Evolutionary conservation across 2,797 vertebrate genomes (phyloP).

Genomic region (Sciaenops ocellatus): DNA sequence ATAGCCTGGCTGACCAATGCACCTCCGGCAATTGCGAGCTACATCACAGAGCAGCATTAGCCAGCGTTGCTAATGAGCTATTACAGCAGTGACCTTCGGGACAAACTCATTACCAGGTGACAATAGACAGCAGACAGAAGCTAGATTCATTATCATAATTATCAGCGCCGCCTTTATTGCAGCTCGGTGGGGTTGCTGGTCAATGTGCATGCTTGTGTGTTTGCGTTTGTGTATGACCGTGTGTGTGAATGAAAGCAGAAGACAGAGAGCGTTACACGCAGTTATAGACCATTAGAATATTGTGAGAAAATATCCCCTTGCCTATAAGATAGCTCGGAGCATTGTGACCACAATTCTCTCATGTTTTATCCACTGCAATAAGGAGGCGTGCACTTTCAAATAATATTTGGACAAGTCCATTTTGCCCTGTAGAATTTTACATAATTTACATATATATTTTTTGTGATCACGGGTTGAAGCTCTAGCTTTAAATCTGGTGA

Average conservation of each 20-base stretch:
- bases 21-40: constrained; percentile 49
- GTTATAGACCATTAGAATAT: constrained; percentile 47
- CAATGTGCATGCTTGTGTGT: constrained; percentile 25
- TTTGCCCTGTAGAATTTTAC: constrained; percentile 21
- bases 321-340: constrained; percentile 17
- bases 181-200: constrained; percentile 55
- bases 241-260: constrained; percentile 27
- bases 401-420: constrained; percentile 49
- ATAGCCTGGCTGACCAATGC: constrained; percentile 56
- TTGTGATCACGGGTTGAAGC: constrained; percentile 9
- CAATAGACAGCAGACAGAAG: constrained; percentile 71
- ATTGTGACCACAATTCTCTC: constrained; percentile 32
- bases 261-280: constrained; percentile 41
- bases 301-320: constrained; percentile 31
- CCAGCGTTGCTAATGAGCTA: constrained; percentile 75
- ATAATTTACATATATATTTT: neutral
- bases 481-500: constrained; percentile 33
- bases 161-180: constrained; percentile 66
- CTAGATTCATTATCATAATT: constrained; percentile 79
- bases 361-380: constrained; percentile 48
- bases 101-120: constrained; percentile 80
- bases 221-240: constrained; percentile 24
- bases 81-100: constrained; percentile 75
- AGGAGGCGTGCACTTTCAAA: constrained; percentile 34
- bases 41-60: constrained; percentile 60